Evolutionary conservation across 2,888 invertebrate genomes (phyloP), one percentile per base, ranked within the genome.

Genomic region (Drosophila lutescens): DNA sequence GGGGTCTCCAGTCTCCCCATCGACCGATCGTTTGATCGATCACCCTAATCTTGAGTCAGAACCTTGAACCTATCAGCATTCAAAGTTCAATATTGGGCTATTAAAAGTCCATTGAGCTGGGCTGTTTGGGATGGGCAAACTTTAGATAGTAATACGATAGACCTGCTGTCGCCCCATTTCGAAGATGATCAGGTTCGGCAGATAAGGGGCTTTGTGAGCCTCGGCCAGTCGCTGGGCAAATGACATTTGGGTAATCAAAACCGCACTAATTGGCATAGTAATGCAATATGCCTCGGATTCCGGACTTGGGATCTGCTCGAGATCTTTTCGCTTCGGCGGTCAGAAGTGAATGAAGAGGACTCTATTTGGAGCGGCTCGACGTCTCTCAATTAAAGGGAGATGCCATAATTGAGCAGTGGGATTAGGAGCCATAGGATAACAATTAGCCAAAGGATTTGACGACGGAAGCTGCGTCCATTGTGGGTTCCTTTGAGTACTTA

Each of bases 381-480:
- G 58, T 71, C 62, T 72, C 65, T 81, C 77, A 87, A 82, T 82
- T 87, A 85, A 76, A 54, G 68, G 79, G 70, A 82, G 70, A 85
- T 88, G 65, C 86, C 80, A 88, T 83, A 88, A 83, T 83, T 83
- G 83, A 83, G 80, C 83, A 82, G 88, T 67, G 53, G 56, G 36
- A 63, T 74, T 74, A 58, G 59, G 38, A 43, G 26, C 47, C 69
- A 79, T 82, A 66, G 83, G 88, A 83, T 83, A 86, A 86, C 83
- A 83, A 83, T 88, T 86, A 83, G 83, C 80, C 46, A 83, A 83
- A 83, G 88, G 83, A 83, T 83, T 88, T 88, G 74, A 75, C 69
- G 72, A 86, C 88, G 88, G 83, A 88, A 83, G 86, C 88, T 82
- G 74, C 50, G 47, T 20, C 57, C 53, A 68, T 69, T 54, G 60